Evolutionary conservation across 2,797 vertebrate species (phyloP), one percentile per base, ranked within the genome.

Genomic region (Scolopax rusticola): DNA sequence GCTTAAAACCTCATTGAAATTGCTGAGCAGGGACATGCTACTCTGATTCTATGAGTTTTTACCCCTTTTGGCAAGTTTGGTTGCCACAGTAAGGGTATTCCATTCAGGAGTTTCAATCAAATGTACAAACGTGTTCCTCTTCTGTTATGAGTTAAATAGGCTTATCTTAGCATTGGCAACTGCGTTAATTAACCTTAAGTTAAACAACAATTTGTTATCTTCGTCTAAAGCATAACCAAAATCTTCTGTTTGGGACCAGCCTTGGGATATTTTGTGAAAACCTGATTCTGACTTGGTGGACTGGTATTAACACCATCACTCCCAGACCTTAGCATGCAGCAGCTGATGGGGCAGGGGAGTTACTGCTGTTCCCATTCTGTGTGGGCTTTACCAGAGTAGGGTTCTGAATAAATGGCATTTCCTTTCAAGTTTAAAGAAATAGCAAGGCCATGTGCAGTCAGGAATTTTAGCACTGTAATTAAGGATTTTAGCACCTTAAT

Each of bases 71-170:
- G 15, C 4, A 9, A 33, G 33, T n/a, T 23, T 70, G 33, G 53
- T 28, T 0, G 4, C 60, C 57, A 10, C 28, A 78, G 27, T 41
- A 43, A 76, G 23, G 6, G 4, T 63, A 51, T 18, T 0, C 0
- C 15, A 8, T 25, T 32, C 77, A 36, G 71, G 47, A 64, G 43
- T 83, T 84, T 89, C 38, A 76, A 74, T 74, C 28, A 70, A 69
- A 67, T 13, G 8, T 16, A 36, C 8, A 6, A 21, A 32, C 20
- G 28, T 40, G 36, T 48, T 69, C 32, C 32, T 87, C 59, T 60
- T 30, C 38, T 3, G 2, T 56, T 84, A 38, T 0, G 5, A 85
- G 12, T 68, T 64, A 88, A 40, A n/a, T 75, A 8, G 64, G 7
- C 6, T 69, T 65, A 8, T 33, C 27, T 89, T 25, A 43, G 18